Conservation (phyloP, 35 echinoderm and acorn worm species). For the Strongylocentrotus purpuratus region DNA sequence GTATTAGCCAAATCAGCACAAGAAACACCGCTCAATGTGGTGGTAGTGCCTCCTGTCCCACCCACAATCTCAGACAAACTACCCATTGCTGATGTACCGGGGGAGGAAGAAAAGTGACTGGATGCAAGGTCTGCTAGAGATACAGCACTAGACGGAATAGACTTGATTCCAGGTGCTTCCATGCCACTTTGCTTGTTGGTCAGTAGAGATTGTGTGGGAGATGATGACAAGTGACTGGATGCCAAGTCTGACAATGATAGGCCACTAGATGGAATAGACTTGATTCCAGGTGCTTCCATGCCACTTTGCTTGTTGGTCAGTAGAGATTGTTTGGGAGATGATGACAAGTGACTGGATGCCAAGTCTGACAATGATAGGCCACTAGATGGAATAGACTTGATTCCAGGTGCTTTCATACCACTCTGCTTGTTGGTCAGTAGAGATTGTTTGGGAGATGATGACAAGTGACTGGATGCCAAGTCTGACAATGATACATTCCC, state of each 20-base stretch:
- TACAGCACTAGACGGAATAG: neutral
- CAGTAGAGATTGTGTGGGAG: neutral
- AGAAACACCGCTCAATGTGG: neutral
- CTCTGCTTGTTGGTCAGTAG: neutral
- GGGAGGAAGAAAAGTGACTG: slow-evolving; percentile 30
- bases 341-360: slow-evolving; percentile 43
- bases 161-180: neutral
- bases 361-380: slow-evolving; percentile 20
- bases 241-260: slow-evolving; percentile 32
- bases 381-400: neutral
- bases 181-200: neutral
- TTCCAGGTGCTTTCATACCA: too few relatives aligned
- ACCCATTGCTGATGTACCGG: neutral
- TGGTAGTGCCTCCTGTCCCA: neutral
- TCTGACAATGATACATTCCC: slow-evolving; percentile 28
- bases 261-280: neutral
- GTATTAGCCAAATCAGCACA: neutral
- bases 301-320: too few relatives aligned
- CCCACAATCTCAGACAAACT: neutral
- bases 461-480: slow-evolving; percentile 40
- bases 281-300: too few relatives aligned
- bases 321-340: neutral
- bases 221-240: slow-evolving; percentile 46
- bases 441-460: neutral
- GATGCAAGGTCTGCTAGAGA: slow-evolving; percentile 39